These are phyloP conservation scores for Grantiella picta DNA, from an alignment of 2,113 vertebrate species.

Conservation along the genomic window DNA sequence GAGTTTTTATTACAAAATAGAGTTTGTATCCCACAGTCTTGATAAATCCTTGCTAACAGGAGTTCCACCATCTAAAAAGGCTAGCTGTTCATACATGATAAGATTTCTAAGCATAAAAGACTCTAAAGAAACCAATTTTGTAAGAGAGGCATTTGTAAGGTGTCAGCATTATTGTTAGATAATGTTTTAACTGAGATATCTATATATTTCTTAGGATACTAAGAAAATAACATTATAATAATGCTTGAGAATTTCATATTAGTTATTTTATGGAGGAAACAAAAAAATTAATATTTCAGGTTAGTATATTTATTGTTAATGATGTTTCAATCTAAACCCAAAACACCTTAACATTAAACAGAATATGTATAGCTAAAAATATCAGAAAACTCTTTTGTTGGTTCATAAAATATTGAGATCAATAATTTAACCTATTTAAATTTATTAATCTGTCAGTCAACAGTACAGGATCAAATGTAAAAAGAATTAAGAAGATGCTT, in stretches of 20 bases:
- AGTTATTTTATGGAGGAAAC: background rate
- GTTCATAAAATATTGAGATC: background rate
- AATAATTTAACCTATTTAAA: background rate
- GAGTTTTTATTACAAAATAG: background rate
- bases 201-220: background rate
- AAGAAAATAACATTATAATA: background rate
- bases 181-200: background rate
- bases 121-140: background rate
- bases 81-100: slow-evolving; percentile 7
- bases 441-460: background rate
- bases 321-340: background rate
- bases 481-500: background rate
- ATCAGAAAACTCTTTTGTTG: background rate
- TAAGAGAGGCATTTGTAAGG: background rate
- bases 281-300: background rate
- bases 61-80: background rate
- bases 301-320: background rate
- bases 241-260: background rate
- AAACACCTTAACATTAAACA: background rate
- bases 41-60: background rate
- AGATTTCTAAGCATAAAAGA: background rate
- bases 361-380: background rate
- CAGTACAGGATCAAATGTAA: background rate
- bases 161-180: background rate
- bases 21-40: background rate